Evolutionary conservation across 92 coral and sea anemone genomes (phyloP), one percentile per base, ranked within the genome.

Genomic region (Actinostola sp.): DNA sequence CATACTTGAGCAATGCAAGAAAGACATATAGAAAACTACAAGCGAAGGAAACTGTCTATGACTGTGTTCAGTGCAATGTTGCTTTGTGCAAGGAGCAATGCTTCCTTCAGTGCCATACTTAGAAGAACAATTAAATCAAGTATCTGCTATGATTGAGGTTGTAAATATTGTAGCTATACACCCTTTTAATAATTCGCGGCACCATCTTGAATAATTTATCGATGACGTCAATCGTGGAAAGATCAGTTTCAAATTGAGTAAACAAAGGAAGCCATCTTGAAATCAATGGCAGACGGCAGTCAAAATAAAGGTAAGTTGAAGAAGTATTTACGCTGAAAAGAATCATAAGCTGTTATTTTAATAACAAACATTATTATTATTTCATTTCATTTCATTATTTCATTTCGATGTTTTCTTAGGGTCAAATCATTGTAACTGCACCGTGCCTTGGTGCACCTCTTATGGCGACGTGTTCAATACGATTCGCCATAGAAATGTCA

Each of bases 371-470:
- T 58, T 26, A 4, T 28, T 23, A 21, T 21, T 27, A 23, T 39
- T 7, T 14, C 7, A 39, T 7, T 14, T 39, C 14, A 14, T 39
- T 39, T 14, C 8, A 39, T 7, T 39, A 17, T 58, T 26, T 1
- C 39, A 33, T 58, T 29, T n/a, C 7, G 33, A 58, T 29, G 15
- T 26, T 27, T 65, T 65, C 24, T 26, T 17, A 65, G 56, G 53
- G n/a, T 65, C 63, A 53, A 69, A 53, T 35, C 31, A 53, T 31
- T 49, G 63, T 23, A 69, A 69, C 17, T 69, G 75, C 16, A 50
- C 63, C 48, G 63, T 54, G 29, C 75, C 75, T 30, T 16, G 51
- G 43, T 69, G 75, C 63, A 69, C 75, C 23, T 46, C 75, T 21
- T 31, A 30, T 26, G 75, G 75, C 11, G 44, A 51, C 11, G 46